Base-by-base conservation (phyloP, 1,140 invertebrate species). In the Heterodera carotae region DNA sequence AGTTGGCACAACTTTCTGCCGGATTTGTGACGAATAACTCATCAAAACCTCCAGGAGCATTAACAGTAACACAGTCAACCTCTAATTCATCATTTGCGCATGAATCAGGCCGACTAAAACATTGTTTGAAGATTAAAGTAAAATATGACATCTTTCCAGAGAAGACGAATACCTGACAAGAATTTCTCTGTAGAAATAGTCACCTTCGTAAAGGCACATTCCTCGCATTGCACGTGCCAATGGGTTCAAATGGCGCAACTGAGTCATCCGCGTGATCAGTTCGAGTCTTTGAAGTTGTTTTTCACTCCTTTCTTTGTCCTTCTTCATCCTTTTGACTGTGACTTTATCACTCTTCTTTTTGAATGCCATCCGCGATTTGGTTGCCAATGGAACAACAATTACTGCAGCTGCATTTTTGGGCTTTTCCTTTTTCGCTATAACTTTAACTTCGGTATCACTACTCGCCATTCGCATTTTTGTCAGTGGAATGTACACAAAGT, bases 161-260 rank as follows among this genome's bases (percentile, higher is more conserved):
- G 8, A 59, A 27, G 25, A 36, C 12, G 12, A 34, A 62, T 77
- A 79, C 77, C 66, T 62, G 62, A 79, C 53, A 34, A 79, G 39
- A 56, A 79, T 43, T 53, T 79, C 77, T 25, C 77, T 27, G 29
- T 79, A 79, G 60, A 79, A 79, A 36, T 79, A 79, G 56, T 79
- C 77, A 22, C 43, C 48, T n/a, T 34, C 27, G 18, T 67, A 31
- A 29, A 77, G 33, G 15, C 29, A 31, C 6, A 2, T 7, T 43
- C 34, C 39, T 12, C 60, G 48, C 27, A 73, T 18, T 15, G 72
- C 64, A 60, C 18, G 10, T 15, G 77, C 78, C 27, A 79, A 34
- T 18, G 77, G 77, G 39, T 79, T 79, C 34, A 77, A 43, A 25
- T 56, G 36, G 6, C 60, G 39, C 12, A 71, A 25, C 27, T 39